Base-by-base conservation (phyloP, 2,888 invertebrate genomes). In the Trissolcus brochymenae region DNA sequence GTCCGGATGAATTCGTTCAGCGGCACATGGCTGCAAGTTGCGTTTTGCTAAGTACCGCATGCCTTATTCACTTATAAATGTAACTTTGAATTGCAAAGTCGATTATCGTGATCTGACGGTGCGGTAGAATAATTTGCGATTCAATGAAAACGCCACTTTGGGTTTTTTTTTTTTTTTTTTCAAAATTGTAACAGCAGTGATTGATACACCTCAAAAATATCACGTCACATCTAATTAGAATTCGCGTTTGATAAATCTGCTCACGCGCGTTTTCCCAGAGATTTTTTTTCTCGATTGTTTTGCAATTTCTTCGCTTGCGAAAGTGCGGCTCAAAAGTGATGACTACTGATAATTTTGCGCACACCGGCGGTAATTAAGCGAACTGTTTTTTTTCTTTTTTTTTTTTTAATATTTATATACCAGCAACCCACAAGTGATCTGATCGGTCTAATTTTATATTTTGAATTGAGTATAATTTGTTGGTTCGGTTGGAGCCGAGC, bases 271-370 rank as follows among this genome's bases (percentile, higher is more conserved):
- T n/a, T n/a, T 74, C 74, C 74, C 74, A 74, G 74, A 68, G 61
- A 53, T 62, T 51, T 61, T 75, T 35, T 73, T 73, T 51, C 73
- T 73, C 73, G 66, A 66, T 73, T 74, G 74, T 74, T 76, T 76
- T 76, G 75, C 75, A 76, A 70, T 60, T 70, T 65, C 9, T 65
- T 60, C 43, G 4, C 53, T 70, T 70, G 64, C 70, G 76, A 64
- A 76, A 75, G 68, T 49, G 40, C 59, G 53, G 49, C 70, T 53
- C 49, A 57, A 61, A 67, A 70, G 61, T 71, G 76, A 76, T 76
- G 76, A 76, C 76, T 70, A 76, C 76, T 66, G 70, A 76, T 76
- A 76, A 76, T 76, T 35, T 71, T 56, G 70, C 16, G 29, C 50
- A 35, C 35, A 35, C 35, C 11, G 9, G 35, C 55, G 14, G 56